Evolutionary conservation across 2,797 vertebrate species (phyloP), one percentile per base, ranked within the genome.

Genomic region (Columba guinea): DNA sequence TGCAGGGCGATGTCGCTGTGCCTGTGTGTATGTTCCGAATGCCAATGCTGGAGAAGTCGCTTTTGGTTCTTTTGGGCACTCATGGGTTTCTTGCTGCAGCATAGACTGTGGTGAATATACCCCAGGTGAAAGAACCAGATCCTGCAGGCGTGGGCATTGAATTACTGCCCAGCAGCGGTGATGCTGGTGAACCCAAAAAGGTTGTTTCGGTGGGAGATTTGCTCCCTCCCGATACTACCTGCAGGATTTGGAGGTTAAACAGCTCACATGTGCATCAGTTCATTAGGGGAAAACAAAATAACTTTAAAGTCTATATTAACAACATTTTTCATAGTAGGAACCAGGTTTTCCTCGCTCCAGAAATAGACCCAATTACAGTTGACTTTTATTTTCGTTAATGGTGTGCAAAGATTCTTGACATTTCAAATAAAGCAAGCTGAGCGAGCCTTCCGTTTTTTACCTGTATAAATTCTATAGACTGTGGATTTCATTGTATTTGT

Each of bases 11-110:
- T 51, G 34, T 77, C 80, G 79, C 73, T 90, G 78, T 95, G 60
- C 91, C 69, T 84, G 85, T 95, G 76, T 90, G 94, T 89, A 51
- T 74, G 87, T 71, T 75, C 26, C 16, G 77, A 91, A 74, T 93
- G 73, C 32, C 58, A 86, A 0, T 37, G 49, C 77, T 80, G 80
- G 80, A 83, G 71, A 44, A 87, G 80, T 55, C 93, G 37, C 75
- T 94, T 82, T 68, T 19, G 65, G 89, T 67, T 69, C 68, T 87
- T 80, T 39, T 85, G 88, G 49, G 89, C 89, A 90, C 63, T 87
- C 70, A 81, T 77, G 52, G 46, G 51, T 80, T 76, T 84, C 74
- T 46, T 41, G 74, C 26, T 2, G 55, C 62, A 92, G 48, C 24
- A 11, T 34, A 64, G 68, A 35, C 27, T 23, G 0, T 37, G 78